Evolutionary conservation across 2,888 invertebrate species (phyloP), one percentile per base, ranked within the genome.

Genomic region (Pyrgus malvae): DNA sequence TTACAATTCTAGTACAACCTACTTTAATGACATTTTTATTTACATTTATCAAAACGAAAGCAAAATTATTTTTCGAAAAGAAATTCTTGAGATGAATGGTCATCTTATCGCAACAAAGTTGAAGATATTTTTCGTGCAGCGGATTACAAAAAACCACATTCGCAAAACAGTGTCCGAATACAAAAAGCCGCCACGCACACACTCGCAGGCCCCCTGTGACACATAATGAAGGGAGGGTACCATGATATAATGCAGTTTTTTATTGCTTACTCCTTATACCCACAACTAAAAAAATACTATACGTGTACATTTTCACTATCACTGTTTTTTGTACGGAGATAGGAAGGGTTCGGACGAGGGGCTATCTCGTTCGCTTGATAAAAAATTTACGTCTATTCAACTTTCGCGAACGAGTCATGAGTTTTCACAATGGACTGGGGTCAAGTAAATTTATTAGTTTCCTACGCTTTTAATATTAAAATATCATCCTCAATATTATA

Each of bases 231-330:
- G 83, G 87, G 86, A 83, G 87, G 85, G 82, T 75, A 79, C 74
- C 68, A 79, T 87, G 88, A 88, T 90, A 89, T 89, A 90, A 88
- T 89, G 90, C 88, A 86, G 80, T 89, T 90, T 90, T 90, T 90
- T 90, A 88, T 88, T 87, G 84, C 88, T 78, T 74, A 75, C 85
- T 89, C 80, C 83, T 84, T 80, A 80, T 83, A 87, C 86, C 84
- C 88, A 86, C 84, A 84, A 81, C 79, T 74, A 83, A 87, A 86
- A 85, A 85, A 83, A 81, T 66, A 72, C 75, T 79, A 78, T 42
- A 42, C 80, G 75, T 78, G 78, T 79, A 84, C 83, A 81, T 89
- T 88, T 87, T 82, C 83, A 88, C 89, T 87, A 88, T 88, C 84
- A 87, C 80, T 73, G 74, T 79, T 82, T 83, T 80, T 42, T 17